Evolutionary conservation across 2,113 vertebrate genomes (phyloP).

Genomic region (Heterotis niloticus): DNA sequence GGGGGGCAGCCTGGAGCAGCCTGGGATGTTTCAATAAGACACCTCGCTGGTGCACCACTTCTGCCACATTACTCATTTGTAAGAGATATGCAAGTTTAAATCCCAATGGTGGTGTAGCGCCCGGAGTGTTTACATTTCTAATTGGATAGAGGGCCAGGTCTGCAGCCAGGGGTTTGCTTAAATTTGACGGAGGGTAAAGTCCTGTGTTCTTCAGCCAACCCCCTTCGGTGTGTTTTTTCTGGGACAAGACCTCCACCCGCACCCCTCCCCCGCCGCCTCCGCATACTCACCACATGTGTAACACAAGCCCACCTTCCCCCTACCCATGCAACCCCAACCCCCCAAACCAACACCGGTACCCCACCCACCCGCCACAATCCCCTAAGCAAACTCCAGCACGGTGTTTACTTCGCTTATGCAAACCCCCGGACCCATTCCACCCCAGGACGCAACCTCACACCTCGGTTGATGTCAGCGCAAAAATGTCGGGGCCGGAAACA

Average conservation of each 20-base stretch:
- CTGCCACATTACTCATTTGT: conserved; percentile 82
- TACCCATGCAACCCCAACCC: background rate
- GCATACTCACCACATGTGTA: background rate
- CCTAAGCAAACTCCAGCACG: background rate
- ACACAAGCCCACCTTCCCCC: background rate
- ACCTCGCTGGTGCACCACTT: conserved; percentile 84
- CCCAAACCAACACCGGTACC: background rate
- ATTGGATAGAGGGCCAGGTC: conserved; percentile 80
- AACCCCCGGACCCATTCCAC: background rate
- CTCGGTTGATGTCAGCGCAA: conserved; percentile 46
- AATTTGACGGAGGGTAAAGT: conserved; percentile 38
- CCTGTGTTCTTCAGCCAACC: background rate
- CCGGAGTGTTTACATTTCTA: conserved; percentile 94
- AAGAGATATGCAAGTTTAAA: conserved; percentile 88
- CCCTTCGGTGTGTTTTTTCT: conserved; percentile 29
- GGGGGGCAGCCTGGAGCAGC: conserved; percentile 74
- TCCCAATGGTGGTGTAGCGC: conserved; percentile 84
- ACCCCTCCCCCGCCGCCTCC: background rate
- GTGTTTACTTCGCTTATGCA: background rate
- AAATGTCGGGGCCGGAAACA: conserved; percentile 27
- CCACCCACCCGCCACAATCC: background rate
- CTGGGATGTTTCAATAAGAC: conserved; percentile 93
- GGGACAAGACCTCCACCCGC: background rate
- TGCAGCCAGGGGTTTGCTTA: conserved; percentile 57
- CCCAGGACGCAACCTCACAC: conserved; percentile 42